phyloP scores from a whole-genome alignment of 2,888 invertebrate species.

The Branchellion lobata region DNA sequence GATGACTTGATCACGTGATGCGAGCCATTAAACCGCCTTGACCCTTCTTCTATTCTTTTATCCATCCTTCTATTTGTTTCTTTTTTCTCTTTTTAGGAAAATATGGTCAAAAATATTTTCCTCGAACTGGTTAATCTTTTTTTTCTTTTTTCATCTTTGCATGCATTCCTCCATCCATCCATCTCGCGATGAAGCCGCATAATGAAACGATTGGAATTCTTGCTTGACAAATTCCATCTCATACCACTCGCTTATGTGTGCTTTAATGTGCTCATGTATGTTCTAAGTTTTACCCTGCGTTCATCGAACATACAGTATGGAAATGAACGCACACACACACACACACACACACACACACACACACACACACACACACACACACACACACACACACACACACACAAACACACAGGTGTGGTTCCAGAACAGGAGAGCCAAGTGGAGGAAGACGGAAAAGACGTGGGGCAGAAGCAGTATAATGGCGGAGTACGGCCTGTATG shows the following conservation, averaged over 20 bases:
- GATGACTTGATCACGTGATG: constrained; percentile 9
- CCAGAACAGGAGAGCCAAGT: constrained; percentile 95
- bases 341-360: constrained; percentile 31
- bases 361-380: neutral
- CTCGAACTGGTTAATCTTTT: neutral
- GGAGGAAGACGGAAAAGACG: constrained; percentile 99
- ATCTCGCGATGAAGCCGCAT: neutral
- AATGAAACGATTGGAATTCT: constrained; percentile 17
- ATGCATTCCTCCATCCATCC: constrained; percentile 3
- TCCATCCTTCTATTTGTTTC: neutral
- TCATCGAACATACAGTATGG: neutral
- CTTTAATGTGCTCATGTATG: neutral
- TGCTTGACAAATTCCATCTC: neutral
- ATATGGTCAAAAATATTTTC: neutral
- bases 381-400: neutral
- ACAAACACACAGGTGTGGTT: constrained; percentile 84
- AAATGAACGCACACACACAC: neutral
- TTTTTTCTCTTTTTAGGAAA: neutral
- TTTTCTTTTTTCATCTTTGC: neutral
- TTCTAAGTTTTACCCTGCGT: neutral
- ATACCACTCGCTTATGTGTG: neutral
- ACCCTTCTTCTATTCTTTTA: too few species aligned
- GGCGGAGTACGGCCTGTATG: constrained; percentile 99
- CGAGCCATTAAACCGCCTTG: neutral
- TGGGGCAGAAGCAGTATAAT: constrained; percentile 99